Evolutionary conservation across 2,888 invertebrate genomes (phyloP).

Genomic region (Ceraclea dissimilis): DNA sequence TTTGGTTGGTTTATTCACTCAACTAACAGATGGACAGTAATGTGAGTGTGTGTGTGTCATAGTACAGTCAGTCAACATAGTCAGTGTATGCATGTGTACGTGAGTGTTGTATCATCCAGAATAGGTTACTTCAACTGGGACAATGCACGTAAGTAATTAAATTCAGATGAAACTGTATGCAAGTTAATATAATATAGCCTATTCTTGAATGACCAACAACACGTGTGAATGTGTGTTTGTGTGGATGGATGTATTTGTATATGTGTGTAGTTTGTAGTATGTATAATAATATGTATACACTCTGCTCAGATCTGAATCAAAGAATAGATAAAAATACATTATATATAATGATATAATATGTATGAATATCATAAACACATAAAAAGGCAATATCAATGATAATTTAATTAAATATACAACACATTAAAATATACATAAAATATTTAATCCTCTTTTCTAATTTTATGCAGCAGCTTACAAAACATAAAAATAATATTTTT

Average conservation of each 20-base stretch:
- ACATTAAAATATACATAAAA: no score
- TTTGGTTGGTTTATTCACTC: slow-evolving; percentile 11
- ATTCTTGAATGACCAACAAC: not conserved
- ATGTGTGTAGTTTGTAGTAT: slow-evolving; percentile 1
- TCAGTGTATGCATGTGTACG: no score
- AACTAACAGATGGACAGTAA: not conserved
- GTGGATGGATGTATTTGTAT: not conserved
- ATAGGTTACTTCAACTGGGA: no score
- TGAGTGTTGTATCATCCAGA: no score
- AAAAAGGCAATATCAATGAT: no score
- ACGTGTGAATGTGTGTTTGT: not conserved
- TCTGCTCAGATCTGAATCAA: slow-evolving; percentile 1
- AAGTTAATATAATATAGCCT: not conserved
- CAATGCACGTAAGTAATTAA: no score
- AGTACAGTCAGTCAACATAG: not conserved
- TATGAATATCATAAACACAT: not conserved
- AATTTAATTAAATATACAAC: no score
- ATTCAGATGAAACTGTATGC: no score
- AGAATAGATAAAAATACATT: not conserved
- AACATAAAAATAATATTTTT: no score
- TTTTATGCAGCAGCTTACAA: no score
- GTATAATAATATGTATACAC: not conserved
- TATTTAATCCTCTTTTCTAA: no score
- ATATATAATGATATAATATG: not conserved
- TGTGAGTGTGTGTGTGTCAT: no score